Evolutionary conservation across 2,797 vertebrate species (phyloP).

Genomic region (Smutsia gigantea): DNA sequence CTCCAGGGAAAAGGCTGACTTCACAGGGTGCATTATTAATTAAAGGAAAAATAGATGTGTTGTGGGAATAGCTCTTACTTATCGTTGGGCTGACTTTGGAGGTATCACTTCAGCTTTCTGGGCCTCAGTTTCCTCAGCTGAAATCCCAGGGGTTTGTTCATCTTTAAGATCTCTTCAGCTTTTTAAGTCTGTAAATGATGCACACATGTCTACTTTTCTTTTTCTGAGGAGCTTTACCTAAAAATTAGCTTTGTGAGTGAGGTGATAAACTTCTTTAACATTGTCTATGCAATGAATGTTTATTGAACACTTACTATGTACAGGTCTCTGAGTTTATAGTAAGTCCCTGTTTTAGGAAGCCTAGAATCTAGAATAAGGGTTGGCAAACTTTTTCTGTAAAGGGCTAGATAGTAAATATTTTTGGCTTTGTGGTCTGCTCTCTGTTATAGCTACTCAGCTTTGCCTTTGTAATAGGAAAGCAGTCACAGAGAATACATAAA

Average conservation of each 20-base stretch:
- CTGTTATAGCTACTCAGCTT: not conserved
- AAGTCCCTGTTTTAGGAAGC: not conserved
- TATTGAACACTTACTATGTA: not conserved
- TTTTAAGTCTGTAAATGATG: not conserved
- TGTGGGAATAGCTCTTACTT: not conserved
- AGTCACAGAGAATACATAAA: not conserved
- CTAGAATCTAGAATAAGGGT: not conserved
- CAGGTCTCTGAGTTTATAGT: not conserved
- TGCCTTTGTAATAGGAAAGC: not conserved
- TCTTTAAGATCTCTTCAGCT: slow-evolving; percentile 4
- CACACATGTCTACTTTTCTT: not conserved
- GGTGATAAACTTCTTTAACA: not conserved
- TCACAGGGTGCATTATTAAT: slow-evolving; percentile 43
- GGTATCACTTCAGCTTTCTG: not conserved
- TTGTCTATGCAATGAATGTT: not conserved
- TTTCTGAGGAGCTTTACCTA: not conserved
- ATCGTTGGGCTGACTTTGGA: not conserved
- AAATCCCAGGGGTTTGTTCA: not conserved
- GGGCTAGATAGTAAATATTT: slow-evolving; percentile 8
- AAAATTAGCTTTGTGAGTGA: not conserved
- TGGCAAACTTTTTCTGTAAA: not conserved
- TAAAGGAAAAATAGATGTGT: slow-evolving; percentile 30
- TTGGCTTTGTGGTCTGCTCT: not conserved
- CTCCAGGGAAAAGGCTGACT: slow-evolving; percentile 35
- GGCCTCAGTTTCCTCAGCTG: not conserved